Evolutionary conservation across 2,113 vertebrate species (phyloP), one percentile per base, ranked within the genome.

Genomic region (Pelusios castaneus): DNA sequence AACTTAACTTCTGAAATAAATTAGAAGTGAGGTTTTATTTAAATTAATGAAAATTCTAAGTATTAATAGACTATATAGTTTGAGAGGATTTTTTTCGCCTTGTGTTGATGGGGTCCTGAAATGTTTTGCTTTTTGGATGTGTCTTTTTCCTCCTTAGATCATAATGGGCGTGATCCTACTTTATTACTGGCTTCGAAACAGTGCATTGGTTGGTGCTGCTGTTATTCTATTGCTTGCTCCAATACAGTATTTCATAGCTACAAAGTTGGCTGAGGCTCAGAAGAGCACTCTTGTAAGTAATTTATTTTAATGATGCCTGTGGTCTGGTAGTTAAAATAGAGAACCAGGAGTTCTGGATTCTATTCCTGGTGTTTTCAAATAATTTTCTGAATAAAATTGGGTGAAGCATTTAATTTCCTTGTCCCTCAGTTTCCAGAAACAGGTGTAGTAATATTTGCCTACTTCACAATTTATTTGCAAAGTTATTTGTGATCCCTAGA

Each of bases 141-240:
- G 89, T 77, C 8, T 87, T 83, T 89, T 90, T 63, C 55, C 82
- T 93, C 60, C 63, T n/a, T 95, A 99, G 99, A 99, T 99, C 81
- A 99, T 99, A 94, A 99, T 99, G 99, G 99, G 99, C 2, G 99
- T 99, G 82, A 99, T 99, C 90, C 98, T 99, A 56, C 98, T 99
- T 3, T 98, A 99, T 80, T 97, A 99, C 47, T 90, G 99, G 17
- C 95, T 99, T 2, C 99, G 98, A 21, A 89, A 60, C 5, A 99
- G 99, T 0, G 99, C 99, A 0, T 83, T 99, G 96, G 98, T 99
- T 0, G 99, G 99, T 17, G 99, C 99, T 0, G 98, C 98, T 2
- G 99, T 99, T 89, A 99, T 99, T 1, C 98, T 99, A 3, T 98
- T 99, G 13, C 96, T 99, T 27, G 99, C 99, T 24, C 99, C 99